Evolutionary conservation across 2,113 vertebrate species (phyloP).

Genomic region (Callaeas wilsoni): DNA sequence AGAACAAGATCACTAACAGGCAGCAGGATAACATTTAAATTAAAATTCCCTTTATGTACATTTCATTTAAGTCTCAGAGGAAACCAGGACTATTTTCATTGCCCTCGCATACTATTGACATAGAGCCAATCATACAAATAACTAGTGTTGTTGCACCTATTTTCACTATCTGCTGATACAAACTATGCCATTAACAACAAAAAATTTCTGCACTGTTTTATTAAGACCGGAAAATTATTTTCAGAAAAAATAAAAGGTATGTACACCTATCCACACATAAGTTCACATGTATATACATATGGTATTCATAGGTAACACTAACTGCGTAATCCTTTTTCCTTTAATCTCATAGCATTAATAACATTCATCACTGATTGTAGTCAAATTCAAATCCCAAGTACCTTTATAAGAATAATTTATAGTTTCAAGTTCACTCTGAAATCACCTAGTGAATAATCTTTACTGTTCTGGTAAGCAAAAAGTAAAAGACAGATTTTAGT

Average conservation of each 20-base stretch:
- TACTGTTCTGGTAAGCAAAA: background rate
- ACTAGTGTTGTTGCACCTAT: background rate
- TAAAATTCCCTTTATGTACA: background rate
- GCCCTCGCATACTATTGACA: background rate
- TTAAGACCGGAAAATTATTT: background rate
- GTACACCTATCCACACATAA: background rate
- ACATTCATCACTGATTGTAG: background rate
- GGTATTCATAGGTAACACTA: background rate
- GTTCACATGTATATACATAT: accelerated
- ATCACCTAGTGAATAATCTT: background rate
- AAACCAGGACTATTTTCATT: background rate
- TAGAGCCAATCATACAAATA: background rate
- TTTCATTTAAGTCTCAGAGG: background rate
- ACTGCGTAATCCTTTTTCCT: background rate
- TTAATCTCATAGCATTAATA: background rate
- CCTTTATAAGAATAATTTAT: background rate
- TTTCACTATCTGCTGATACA: background rate
- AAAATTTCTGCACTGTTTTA: background rate
- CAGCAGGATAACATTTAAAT: background rate
- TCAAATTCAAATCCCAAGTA: background rate
- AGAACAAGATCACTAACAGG: background rate
- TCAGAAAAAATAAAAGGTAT: background rate
- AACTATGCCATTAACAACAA: background rate
- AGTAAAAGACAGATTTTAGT: background rate
- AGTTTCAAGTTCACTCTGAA: background rate